These are phyloP conservation scores for Cotesia typhae DNA, from an alignment of 1,140 invertebrate species.

Conservation along the genomic window DNA sequence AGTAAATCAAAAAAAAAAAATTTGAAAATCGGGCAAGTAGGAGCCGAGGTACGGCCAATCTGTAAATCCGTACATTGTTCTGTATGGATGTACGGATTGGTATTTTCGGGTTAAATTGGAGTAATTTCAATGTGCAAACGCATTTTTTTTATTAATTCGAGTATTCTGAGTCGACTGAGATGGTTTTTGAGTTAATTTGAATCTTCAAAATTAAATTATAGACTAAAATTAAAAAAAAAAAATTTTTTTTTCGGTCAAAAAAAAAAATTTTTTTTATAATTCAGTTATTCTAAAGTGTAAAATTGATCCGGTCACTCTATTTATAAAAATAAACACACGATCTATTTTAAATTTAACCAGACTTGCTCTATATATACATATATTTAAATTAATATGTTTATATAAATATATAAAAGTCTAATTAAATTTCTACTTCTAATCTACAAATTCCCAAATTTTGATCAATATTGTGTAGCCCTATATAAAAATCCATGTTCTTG, in stretches of 20 bases:
- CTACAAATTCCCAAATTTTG: conserved; percentile 6
- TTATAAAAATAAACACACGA: conserved; percentile 58
- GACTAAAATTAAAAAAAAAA: too few species aligned
- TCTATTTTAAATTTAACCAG: conserved; percentile 56
- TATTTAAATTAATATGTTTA: background rate
- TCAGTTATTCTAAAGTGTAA: conserved; percentile 33
- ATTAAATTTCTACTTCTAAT: background rate
- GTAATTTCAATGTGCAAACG: background rate
- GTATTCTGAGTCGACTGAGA: too few species aligned
- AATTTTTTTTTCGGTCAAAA: too few species aligned
- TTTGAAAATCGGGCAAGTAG: too few species aligned
- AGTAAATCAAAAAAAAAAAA: too few species aligned
- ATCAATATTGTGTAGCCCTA: background rate
- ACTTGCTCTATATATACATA: too few species aligned
- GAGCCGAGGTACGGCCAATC: background rate
- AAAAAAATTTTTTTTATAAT: background rate
- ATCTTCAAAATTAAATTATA: too few species aligned
- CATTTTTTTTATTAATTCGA: too few species aligned
- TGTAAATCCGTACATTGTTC: background rate
- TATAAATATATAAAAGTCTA: conserved; percentile 3
- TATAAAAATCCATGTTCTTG: conserved; percentile 19
- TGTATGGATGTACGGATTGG: background rate
- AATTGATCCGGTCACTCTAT: conserved; percentile 57
- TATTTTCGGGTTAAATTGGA: background rate
- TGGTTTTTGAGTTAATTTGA: too few species aligned